phyloP scores from a whole-genome alignment of 2,113 vertebrate species.

The Myotis lucifugus region DNA sequence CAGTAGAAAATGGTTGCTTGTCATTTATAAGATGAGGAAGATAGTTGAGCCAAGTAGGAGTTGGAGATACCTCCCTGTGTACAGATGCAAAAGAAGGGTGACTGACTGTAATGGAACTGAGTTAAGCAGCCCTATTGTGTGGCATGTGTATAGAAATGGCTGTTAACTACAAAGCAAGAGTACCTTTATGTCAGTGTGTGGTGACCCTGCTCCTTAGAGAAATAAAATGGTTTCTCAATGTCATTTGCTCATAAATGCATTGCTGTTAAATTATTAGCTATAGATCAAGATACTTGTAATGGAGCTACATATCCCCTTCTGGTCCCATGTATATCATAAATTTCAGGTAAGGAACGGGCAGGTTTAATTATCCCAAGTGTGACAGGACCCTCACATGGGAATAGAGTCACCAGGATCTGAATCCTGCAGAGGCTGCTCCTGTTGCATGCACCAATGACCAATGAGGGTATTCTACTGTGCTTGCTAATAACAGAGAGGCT shows the following conservation, averaged over 20 bases:
- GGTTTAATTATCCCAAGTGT: neutral
- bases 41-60: neutral
- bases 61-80: neutral
- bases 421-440: conserved; percentile 65
- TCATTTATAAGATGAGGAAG: neutral
- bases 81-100: neutral
- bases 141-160: neutral
- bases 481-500: neutral
- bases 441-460: conserved; percentile 29
- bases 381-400: neutral
- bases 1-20: neutral
- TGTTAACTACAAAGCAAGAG: neutral
- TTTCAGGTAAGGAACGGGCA: neutral
- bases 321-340: conserved; percentile 13
- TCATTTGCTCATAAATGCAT: neutral
- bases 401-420: neutral
- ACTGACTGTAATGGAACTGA: neutral
- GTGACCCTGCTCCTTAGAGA: neutral
- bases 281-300: neutral
- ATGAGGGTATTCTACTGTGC: neutral
- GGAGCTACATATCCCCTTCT: neutral
- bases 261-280: conserved; percentile 29
- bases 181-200: neutral
- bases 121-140: neutral
- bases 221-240: neutral